phyloP scores from a whole-genome alignment of 2,113 vertebrate species.

The Hoplias malabaricus region DNA sequence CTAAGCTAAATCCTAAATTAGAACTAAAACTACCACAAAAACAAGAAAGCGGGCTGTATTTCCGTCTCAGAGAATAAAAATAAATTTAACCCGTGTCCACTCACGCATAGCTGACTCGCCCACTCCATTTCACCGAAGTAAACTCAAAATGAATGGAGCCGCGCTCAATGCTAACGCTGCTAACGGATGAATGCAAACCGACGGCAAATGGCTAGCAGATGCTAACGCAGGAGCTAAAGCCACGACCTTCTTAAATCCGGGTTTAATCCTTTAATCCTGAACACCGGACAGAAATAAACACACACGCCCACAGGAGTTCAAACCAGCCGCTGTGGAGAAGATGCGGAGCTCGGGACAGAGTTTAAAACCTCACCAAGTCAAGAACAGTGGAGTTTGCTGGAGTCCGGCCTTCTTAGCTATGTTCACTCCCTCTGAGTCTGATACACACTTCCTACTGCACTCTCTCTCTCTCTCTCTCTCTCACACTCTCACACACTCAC shows the following conservation, averaged over 20 bases:
- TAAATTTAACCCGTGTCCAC: conserved; percentile 50
- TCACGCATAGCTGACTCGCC: conserved; percentile 77
- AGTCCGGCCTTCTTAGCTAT: conserved; percentile 63
- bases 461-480: no score
- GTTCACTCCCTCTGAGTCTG: conserved; percentile 65
- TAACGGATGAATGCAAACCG: background rate
- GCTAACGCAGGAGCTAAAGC: conserved; percentile 48
- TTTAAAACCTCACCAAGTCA: conserved; percentile 64
- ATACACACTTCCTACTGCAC: conserved; percentile 70
- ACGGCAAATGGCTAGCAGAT: conserved; percentile 42
- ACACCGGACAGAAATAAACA: conserved; percentile 46
- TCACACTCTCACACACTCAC: conserved; percentile 55
- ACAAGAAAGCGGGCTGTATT: background rate
- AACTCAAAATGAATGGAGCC: conserved; percentile 49
- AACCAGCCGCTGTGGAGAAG: no score
- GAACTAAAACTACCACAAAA: background rate
- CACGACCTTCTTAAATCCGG: conserved; percentile 70
- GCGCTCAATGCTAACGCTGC: conserved; percentile 56
- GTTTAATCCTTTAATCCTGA: conserved; percentile 74
- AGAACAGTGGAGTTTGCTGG: conserved; percentile 43
- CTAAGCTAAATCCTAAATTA: background rate
- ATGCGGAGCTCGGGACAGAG: no score
- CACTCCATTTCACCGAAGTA: conserved; percentile 67
- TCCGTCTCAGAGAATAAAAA: no score
- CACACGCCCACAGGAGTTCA: background rate